Evolutionary conservation across 2,888 invertebrate species (phyloP).

Genomic region (Capitulum mitella): DNA sequence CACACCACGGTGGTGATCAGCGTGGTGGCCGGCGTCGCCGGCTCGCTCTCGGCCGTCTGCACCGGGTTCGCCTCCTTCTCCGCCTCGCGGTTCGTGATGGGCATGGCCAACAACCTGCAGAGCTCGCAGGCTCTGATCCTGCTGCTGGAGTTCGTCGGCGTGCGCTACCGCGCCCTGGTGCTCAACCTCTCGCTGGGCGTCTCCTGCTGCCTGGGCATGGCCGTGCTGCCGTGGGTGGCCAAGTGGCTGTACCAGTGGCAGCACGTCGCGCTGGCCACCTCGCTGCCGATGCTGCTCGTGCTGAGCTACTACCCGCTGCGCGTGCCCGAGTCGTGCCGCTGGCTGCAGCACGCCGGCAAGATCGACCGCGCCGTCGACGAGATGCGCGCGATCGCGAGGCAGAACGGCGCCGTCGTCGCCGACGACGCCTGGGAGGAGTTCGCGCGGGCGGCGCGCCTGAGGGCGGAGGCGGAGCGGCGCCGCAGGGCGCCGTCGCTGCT

Average conservation of each 20-base stretch:
- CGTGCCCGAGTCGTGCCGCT: conserved; percentile 54
- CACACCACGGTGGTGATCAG: conserved; percentile 73
- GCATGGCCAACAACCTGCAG: conserved; percentile 67
- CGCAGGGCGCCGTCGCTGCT: not conserved
- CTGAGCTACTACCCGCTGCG: conserved; percentile 20
- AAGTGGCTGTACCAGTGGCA: conserved; percentile 74
- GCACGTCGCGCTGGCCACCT: conserved; percentile 63
- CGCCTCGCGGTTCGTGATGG: conserved; percentile 72
- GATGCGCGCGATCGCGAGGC: conserved; percentile 67
- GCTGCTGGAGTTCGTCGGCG: conserved; percentile 51
- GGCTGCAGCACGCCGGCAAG: conserved; percentile 78
- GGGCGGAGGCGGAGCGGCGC: not conserved
- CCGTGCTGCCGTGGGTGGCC: conserved; percentile 69
- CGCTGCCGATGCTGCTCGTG: conserved; percentile 60
- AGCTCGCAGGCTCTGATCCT: conserved; percentile 82
- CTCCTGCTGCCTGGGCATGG: conserved; percentile 70
- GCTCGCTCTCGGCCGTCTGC: conserved; percentile 64
- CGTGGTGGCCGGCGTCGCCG: conserved; percentile 59
- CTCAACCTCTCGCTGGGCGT: conserved; percentile 57
- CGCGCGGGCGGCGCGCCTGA: conserved; percentile 49
- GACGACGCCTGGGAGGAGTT: conserved; percentile 66
- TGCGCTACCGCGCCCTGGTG: conserved; percentile 37
- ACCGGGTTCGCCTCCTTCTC: conserved; percentile 68
- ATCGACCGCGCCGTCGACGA: conserved; percentile 69
- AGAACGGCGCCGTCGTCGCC: conserved; percentile 67